A percentile compares a stretch with the other conserved stretches of the same genome.
These are phyloP conservation scores for Diorhabda carinulata DNA, from an alignment of 1,140 invertebrate genomes.

Conservation along the genomic window DNA sequence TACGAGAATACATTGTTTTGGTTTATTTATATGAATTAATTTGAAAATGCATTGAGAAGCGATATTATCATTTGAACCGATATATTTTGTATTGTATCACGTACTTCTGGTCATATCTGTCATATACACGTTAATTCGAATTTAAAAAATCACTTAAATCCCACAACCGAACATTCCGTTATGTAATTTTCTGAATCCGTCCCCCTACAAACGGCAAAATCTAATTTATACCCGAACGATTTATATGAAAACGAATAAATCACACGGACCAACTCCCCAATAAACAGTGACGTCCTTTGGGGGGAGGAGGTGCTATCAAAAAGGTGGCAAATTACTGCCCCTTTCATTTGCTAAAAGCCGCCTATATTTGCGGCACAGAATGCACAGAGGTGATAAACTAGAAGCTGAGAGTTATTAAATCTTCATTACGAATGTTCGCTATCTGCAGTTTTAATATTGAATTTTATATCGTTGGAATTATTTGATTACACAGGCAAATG, in stretches of 20 bases:
- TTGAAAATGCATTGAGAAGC: too few species aligned
- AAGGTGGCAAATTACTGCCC: constrained; percentile 1
- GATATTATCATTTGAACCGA: too few species aligned
- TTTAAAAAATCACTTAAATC: too few species aligned
- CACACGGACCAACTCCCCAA: constrained; percentile 1
- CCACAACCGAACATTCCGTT: too few species aligned
- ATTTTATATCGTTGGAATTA: too few species aligned
- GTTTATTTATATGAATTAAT: too few species aligned
- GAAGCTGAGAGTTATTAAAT: background rate
- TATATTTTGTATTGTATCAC: too few species aligned
- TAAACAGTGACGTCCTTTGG: background rate
- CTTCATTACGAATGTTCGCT: background rate
- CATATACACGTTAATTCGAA: too few species aligned
- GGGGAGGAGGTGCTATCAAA: background rate
- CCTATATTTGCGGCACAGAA: background rate
- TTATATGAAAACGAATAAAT: constrained; percentile 3
- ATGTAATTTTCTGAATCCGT: background rate
- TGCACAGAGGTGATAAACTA: background rate
- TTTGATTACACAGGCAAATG: too few species aligned
- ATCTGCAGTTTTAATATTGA: too few species aligned
- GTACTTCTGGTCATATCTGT: too few species aligned
- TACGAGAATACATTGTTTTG: too few species aligned
- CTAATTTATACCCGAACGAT: background rate
- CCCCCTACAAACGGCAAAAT: background rate
- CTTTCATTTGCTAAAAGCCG: background rate